Conservation (phyloP, 2,113 vertebrate genomes). For the Grantiella picta region DNA sequence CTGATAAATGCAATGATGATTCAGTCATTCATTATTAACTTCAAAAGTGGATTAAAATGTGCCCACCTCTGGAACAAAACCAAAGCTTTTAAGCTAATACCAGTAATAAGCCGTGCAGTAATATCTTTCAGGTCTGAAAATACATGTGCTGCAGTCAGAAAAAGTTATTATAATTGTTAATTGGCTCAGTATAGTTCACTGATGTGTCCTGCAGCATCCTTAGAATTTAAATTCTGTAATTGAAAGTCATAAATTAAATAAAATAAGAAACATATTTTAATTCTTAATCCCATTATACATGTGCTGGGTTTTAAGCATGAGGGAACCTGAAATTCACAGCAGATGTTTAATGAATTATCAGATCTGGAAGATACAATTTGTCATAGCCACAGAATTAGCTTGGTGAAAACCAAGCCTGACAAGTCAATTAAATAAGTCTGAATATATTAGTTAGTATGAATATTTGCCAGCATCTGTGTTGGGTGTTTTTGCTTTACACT, state of each 20-base stretch:
- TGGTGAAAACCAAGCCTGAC: background rate
- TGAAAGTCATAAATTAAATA: background rate
- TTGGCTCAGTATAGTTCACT: background rate
- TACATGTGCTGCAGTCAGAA: background rate
- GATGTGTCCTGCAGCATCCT: background rate
- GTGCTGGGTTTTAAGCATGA: constrained; percentile 3
- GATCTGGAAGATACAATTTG: constrained; percentile 27
- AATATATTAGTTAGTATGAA: background rate
- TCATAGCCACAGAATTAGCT: background rate
- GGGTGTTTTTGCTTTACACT: background rate
- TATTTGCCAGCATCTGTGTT: background rate
- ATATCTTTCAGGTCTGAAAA: background rate
- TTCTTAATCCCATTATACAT: constrained; percentile 2
- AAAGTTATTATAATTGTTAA: background rate
- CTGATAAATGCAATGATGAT: background rate
- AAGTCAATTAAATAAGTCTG: constrained; percentile 28
- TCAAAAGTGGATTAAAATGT: background rate
- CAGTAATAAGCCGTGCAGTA: background rate
- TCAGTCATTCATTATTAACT: background rate
- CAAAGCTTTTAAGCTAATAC: background rate
- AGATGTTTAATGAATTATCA: constrained; percentile 28
- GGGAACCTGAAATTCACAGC: constrained; percentile 14
- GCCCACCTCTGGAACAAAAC: background rate
- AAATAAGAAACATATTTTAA: constrained; percentile 10
- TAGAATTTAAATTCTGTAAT: background rate